Base-by-base conservation (phyloP, 2,888 invertebrate species). In the Leptopilina drosophilae region DNA sequence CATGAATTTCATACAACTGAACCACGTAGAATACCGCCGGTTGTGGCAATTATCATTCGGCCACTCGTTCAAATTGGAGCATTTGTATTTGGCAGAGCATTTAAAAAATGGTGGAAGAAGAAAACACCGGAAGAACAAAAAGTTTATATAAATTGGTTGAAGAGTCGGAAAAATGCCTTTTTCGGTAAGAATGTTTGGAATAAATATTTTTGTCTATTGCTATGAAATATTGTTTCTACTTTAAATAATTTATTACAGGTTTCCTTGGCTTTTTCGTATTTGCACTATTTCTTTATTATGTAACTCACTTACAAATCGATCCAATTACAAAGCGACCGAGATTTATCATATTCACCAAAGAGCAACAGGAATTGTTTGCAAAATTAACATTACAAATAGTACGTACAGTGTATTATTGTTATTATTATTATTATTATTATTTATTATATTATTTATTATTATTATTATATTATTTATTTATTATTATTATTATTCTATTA, bases 301-400 rank as follows among this genome's bases (percentile, higher is more conserved):
- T 89, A 5, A 87, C 87, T 9, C 93, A 94, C 85, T 78, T 93
- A 12, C 91, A 93, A 84, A 92, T 90, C 69, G 92, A 93, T 53
- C 94, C 94, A 1, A 83, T 94, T 64, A 93, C 93, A 3, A 90
- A 92, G 12, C 89, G 94, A 67, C 90, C 89, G 79, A 90, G 94
- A 78, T 94, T 94, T 82, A 91, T 94, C 40, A 90, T 93, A 7
- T 92, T 94, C 80, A 92, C 91, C 15, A 85, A 90, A 78, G 89
- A 93, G 6, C 93, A 93, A 84, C 89, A 92, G 76, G 84, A 86
- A 59, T 85, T 90, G 77, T 87, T 93, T 46, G 90, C 92, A 12
- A 85, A 91, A 64, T 84, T 90, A 76, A 89, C 92, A 84, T 90
- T 91, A 78, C 87, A 93, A 83, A 65, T 88, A 80, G 67, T 62